Conservation (phyloP, 37 sponge, comb jelly and placozoan species). For the Cladorhizidae sp. region DNA sequence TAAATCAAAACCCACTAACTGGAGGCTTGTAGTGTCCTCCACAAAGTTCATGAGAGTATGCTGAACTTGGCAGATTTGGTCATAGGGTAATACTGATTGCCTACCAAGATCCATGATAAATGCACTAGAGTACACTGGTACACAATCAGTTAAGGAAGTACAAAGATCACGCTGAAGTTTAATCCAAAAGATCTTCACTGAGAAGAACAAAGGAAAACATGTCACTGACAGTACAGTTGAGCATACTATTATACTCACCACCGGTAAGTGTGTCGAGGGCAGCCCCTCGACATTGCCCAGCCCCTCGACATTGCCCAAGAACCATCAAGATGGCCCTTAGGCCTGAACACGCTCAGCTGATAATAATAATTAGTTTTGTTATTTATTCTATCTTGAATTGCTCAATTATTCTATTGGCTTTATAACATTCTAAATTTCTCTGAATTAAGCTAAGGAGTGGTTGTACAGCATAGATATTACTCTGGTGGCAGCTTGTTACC, state of each 20-base stretch:
- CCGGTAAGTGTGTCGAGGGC: too few relatives aligned
- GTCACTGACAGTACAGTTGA: slow-evolving; percentile 46
- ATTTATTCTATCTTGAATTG: too few relatives aligned
- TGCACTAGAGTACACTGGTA: slow-evolving; percentile 42
- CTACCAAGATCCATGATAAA: slow-evolving; percentile 57
- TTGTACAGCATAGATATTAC: too few relatives aligned
- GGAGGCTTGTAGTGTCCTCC: slow-evolving; percentile 59
- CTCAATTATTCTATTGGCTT: too few relatives aligned
- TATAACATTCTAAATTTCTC: too few relatives aligned
- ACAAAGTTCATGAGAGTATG: slow-evolving; percentile 39
- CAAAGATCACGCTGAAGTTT: slow-evolving; percentile 66
- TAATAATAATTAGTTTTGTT: too few relatives aligned
- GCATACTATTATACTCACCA: slow-evolving; percentile 19
- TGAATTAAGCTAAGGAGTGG: too few relatives aligned
- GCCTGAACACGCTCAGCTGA: too few relatives aligned
- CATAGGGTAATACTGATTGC: slow-evolving; percentile 31
- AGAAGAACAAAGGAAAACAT: slow-evolving; percentile 39
- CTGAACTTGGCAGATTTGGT: slow-evolving; percentile 1
- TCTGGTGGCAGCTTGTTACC: too few relatives aligned
- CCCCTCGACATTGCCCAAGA: too few relatives aligned
- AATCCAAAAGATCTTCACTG: slow-evolving; percentile 61
- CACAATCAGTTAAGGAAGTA: slow-evolving; percentile 69
- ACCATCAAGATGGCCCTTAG: too few relatives aligned
- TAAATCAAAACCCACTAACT: slow-evolving; percentile 54
- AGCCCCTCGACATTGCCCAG: too few relatives aligned